A percentile compares a stretch with the other conserved stretches of the same genome.
Conservation (phyloP, 2,797 vertebrate genomes). For the Botia almorhae region DNA sequence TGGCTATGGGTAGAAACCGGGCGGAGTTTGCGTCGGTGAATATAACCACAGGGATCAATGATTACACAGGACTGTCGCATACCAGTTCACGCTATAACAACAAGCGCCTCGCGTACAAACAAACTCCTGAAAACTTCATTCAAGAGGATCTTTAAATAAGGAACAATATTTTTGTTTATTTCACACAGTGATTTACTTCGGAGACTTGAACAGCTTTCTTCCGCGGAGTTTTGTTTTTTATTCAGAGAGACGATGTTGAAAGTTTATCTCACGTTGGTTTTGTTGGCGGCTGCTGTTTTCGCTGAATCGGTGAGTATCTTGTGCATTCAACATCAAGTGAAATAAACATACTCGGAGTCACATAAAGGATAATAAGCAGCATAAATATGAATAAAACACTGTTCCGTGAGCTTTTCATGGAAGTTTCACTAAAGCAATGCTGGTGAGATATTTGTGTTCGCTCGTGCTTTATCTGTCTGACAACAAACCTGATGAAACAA, state of each 20-base stretch:
- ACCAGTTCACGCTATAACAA: not conserved
- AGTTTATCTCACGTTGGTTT: slow-evolving; percentile 70
- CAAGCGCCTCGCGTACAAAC: not conserved
- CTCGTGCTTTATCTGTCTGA: not conserved
- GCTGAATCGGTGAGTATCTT: slow-evolving; percentile 80
- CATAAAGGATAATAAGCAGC: too few species aligned
- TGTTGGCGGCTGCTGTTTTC: slow-evolving; percentile 70
- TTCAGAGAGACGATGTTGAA: slow-evolving; percentile 67
- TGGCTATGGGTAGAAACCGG: not conserved
- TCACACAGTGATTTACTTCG: not conserved
- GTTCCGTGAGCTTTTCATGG: too few species aligned
- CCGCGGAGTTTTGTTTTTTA: not conserved
- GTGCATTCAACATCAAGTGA: not conserved
- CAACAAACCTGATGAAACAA: slow-evolving; percentile 9
- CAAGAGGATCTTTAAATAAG: slow-evolving; percentile 4
- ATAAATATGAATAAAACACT: too few species aligned
- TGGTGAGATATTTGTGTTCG: too few species aligned
- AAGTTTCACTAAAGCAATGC: too few species aligned
- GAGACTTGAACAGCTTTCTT: not conserved
- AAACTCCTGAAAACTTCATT: too few species aligned
- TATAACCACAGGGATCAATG: slow-evolving; percentile 49
- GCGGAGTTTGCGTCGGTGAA: not conserved
- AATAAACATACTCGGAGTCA: not conserved
- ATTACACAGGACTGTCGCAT: not conserved
- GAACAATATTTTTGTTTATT: not conserved